Evolutionary conservation across 2,888 invertebrate species (phyloP), one percentile per base, ranked within the genome.

Genomic region (Imbricaverruca yamaguchii): DNA sequence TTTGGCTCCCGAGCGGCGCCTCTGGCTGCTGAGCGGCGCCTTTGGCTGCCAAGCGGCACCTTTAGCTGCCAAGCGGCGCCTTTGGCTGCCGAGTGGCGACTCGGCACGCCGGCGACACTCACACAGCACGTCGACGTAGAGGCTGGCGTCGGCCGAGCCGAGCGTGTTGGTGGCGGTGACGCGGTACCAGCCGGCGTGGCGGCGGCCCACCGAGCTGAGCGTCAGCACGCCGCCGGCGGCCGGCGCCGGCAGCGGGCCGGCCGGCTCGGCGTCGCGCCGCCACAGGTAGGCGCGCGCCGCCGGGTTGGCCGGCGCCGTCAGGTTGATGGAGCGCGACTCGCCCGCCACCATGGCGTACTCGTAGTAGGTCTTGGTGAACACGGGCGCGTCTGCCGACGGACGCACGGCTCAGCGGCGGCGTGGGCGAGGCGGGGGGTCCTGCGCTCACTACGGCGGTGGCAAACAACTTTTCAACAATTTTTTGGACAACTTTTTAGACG

Each of bases 41-140:
- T 39, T 39, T 39, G 39, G 39, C 39, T 39, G 39, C 39, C 39
- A 4, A 4, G 39, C 39, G 39, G 39, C 39, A 4, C 39, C 39
- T 39, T 39, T 39, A 4, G 39, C 39, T 39, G 39, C 39, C 39
- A 4, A 4, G 39, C 4, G 39, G 39, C 39, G 39, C 39, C 39
- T 39, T 39, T 39, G 39, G 39, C 39, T 39, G 39, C 39, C 39
- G 39, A 39, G 39, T 4, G 39, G 39, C 39, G 39, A 39, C 39
- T 39, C 39, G 39, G 39, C 39, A 4, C 39, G 39, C 39, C 39
- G 39, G 39, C 39, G 39, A 39, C 39, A 39, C 74, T 74, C 21
- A 74, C 74, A 74, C 39, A 74, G 74, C 55, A 74, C 74, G 21
- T 74, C 74, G 53, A 74, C 18, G 74, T 74, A 55, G 1, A 74